Evolutionary conservation across 2,888 invertebrate genomes (phyloP).

Genomic region (Chymomyza fuscimana): DNA sequence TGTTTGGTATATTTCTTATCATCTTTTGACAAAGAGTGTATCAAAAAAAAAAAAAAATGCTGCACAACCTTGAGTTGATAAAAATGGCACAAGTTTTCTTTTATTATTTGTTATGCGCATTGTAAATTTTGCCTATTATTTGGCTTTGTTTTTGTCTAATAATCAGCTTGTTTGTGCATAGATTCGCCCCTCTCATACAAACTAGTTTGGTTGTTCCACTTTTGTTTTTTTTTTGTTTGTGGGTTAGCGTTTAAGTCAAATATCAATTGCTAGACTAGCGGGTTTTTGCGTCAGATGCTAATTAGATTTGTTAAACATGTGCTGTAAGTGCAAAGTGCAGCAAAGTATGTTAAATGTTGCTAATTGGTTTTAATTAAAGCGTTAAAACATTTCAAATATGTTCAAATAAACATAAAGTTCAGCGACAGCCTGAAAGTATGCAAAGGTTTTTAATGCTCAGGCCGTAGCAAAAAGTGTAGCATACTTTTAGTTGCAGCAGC

Average conservation of each 20-base stretch:
- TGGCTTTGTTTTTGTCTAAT: constrained; percentile 18
- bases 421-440: constrained; percentile 30
- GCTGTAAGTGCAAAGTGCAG: constrained; percentile 61
- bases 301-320: not conserved
- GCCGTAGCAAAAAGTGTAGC: constrained; percentile 8
- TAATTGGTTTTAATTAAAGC: constrained; percentile 64
- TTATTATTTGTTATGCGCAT: not conserved
- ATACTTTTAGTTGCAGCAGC: constrained; percentile 27
- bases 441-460: not conserved
- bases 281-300: constrained; percentile 15
- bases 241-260: constrained; percentile 41
- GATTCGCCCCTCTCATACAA: constrained; percentile 44
- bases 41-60: not conserved
- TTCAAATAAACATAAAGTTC: not conserved
- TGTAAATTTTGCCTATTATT: not conserved
- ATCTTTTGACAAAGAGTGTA: not conserved
- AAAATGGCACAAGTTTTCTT: constrained; percentile 9
- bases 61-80: constrained; percentile 29
- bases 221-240: constrained; percentile 2
- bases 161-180: constrained; percentile 45
- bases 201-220: constrained; percentile 54
- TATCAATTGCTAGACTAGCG: constrained; percentile 41
- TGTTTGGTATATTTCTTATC: not conserved
- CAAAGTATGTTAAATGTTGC: constrained; percentile 41
- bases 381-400: constrained; percentile 5